Evolutionary conservation across 2,113 vertebrate species (phyloP).

Genomic region (Ameiurus melas): DNA sequence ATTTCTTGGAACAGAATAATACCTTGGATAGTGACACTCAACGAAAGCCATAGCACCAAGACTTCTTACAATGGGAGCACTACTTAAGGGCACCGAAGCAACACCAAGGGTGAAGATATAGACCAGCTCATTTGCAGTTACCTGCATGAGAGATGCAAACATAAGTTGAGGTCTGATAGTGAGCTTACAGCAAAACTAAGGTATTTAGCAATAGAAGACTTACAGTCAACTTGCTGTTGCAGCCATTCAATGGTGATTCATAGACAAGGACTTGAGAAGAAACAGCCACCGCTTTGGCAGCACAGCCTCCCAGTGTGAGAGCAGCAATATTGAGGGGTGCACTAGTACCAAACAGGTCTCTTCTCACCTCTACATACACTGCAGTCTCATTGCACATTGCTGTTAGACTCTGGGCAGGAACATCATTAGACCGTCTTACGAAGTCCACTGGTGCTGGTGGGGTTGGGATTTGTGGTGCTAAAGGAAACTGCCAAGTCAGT

Average conservation of each 20-base stretch:
- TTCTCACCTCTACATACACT: slow-evolving; percentile 59
- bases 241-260: slow-evolving; percentile 50
- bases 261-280: slow-evolving; percentile 52
- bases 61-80: slow-evolving; percentile 60
- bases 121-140: slow-evolving; percentile 59
- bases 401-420: slow-evolving; percentile 47
- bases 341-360: slow-evolving; percentile 63
- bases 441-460: background rate
- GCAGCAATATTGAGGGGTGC: slow-evolving; percentile 47
- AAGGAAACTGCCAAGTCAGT: slow-evolving; percentile 28
- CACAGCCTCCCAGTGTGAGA: slow-evolving; percentile 66
- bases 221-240: slow-evolving; percentile 34
- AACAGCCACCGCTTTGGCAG: background rate
- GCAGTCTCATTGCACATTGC: slow-evolving; percentile 58
- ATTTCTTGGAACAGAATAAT: background rate
- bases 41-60: slow-evolving; percentile 54
- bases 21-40: slow-evolving; percentile 68
- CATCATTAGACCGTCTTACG: slow-evolving; percentile 35
- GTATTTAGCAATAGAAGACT: background rate
- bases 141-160: slow-evolving; percentile 41
- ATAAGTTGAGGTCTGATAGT: background rate
- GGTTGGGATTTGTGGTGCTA: background rate
- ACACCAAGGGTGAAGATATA: slow-evolving; percentile 63
- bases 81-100: slow-evolving; percentile 47
- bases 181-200: too few species aligned